These are phyloP conservation scores for Arvicanthis niloticus DNA, from an alignment of 2,113 vertebrate species.

Conservation along the genomic window DNA sequence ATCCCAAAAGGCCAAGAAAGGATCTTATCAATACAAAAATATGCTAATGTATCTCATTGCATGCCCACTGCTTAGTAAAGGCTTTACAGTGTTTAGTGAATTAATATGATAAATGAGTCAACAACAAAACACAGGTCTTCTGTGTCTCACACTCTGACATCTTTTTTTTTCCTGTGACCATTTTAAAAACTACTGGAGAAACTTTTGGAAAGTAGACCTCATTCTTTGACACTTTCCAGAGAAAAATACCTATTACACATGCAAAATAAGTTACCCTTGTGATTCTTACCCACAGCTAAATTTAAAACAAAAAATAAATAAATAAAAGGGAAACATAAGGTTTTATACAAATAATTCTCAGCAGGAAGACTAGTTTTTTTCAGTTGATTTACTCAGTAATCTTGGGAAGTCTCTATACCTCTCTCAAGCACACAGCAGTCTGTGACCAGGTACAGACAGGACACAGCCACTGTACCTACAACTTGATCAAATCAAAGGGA, in stretches of 20 bases:
- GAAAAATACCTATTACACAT: neutral
- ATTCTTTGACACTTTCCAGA: neutral
- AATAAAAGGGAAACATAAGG: neutral
- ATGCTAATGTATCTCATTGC: neutral
- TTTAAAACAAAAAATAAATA: neutral
- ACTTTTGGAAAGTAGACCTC: constrained; percentile 7
- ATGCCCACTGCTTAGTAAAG: neutral
- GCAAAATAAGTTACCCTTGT: neutral
- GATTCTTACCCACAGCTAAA: neutral
- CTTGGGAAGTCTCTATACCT: neutral
- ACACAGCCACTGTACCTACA: neutral
- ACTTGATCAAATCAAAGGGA: neutral
- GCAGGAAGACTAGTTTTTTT: neutral
- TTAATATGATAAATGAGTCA: neutral
- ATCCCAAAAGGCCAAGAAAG: neutral
- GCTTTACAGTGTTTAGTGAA: neutral
- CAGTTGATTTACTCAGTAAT: neutral
- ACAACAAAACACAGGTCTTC: neutral
- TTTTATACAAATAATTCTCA: neutral
- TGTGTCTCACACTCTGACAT: neutral
- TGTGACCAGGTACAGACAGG: too few species aligned
- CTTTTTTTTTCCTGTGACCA: neutral
- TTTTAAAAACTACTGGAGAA: constrained; percentile 3
- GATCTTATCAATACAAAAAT: neutral
- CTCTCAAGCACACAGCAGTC: neutral